Evolutionary conservation across 1,140 invertebrate genomes (phyloP).

Genomic region (Sesamia nonagrioides): DNA sequence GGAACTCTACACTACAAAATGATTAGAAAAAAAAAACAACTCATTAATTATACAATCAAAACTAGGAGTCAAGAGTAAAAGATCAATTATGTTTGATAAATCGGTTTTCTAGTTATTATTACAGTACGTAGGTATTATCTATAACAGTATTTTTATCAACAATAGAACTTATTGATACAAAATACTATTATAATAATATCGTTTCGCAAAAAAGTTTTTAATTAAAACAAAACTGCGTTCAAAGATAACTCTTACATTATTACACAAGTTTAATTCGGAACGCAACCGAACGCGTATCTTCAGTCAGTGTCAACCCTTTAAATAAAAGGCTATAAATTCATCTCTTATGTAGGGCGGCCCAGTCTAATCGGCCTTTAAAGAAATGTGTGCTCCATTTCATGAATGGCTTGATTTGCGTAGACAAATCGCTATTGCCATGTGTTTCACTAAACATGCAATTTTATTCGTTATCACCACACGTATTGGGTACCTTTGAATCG

Average conservation of each 20-base stretch:
- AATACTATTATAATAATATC: too few relatives aligned
- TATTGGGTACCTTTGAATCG: conserved; percentile 2
- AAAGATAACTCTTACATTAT: not conserved
- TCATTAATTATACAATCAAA: too few relatives aligned
- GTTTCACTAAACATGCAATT: conserved; percentile 20
- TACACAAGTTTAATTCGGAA: not conserved
- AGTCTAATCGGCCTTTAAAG: conserved; percentile 36
- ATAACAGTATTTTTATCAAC: too few relatives aligned
- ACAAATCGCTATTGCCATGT: conserved; percentile 28
- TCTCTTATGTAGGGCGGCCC: conserved; percentile 28
- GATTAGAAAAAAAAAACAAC: too few relatives aligned
- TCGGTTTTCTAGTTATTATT: too few relatives aligned
- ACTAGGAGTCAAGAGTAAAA: too few relatives aligned
- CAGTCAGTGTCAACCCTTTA: conserved; percentile 27
- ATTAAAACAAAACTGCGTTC: too few relatives aligned
- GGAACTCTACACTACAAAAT: too few relatives aligned
- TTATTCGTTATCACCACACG: not conserved
- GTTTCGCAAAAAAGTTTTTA: too few relatives aligned
- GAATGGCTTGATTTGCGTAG: conserved; percentile 29
- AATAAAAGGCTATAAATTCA: conserved; percentile 43
- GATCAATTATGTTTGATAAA: too few relatives aligned
- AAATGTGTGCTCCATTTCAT: conserved; percentile 26
- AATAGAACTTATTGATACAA: too few relatives aligned
- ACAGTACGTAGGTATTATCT: too few relatives aligned
- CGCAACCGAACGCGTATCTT: not conserved